phyloP scores from a whole-genome alignment of 2,888 invertebrate genomes.

The Scaptomyza parva region DNA sequence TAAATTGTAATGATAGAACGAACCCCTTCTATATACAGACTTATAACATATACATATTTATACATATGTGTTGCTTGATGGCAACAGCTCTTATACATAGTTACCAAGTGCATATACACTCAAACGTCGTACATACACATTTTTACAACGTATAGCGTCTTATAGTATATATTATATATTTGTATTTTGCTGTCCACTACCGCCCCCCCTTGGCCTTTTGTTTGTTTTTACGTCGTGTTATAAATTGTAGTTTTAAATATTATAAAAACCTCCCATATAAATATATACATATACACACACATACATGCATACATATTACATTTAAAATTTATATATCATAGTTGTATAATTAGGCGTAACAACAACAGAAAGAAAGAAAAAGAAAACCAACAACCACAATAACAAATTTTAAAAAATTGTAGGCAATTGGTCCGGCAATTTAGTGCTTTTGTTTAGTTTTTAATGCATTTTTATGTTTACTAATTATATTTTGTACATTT shows the following conservation, averaged over 20 bases:
- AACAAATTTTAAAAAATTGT: constrained; percentile 61
- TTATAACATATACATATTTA: constrained; percentile 57
- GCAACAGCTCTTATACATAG: constrained; percentile 60
- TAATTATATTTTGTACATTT: constrained; percentile 78
- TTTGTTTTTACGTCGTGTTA: constrained; percentile 77
- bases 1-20: constrained; percentile 50
- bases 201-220: constrained; percentile 65
- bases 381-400: constrained; percentile 26
- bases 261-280: constrained; percentile 35
- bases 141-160: constrained; percentile 42
- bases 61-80: constrained; percentile 46
- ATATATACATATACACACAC: constrained; percentile 10
- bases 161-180: constrained; percentile 35
- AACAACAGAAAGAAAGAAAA: constrained; percentile 27
- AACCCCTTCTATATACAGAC: constrained; percentile 53
- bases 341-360: constrained; percentile 70
- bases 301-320: constrained; percentile 40
- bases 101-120: constrained; percentile 75
- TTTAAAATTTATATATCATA: constrained; percentile 65
- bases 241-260: constrained; percentile 73
- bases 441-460: constrained; percentile 73
- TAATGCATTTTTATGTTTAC: constrained; percentile 74
- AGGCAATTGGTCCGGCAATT: constrained; percentile 70
- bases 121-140: constrained; percentile 40
- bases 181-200: constrained; percentile 54